Evolutionary conservation across 2,113 vertebrate species (phyloP), one percentile per base, ranked within the genome.

Genomic region (Abramis brama): DNA sequence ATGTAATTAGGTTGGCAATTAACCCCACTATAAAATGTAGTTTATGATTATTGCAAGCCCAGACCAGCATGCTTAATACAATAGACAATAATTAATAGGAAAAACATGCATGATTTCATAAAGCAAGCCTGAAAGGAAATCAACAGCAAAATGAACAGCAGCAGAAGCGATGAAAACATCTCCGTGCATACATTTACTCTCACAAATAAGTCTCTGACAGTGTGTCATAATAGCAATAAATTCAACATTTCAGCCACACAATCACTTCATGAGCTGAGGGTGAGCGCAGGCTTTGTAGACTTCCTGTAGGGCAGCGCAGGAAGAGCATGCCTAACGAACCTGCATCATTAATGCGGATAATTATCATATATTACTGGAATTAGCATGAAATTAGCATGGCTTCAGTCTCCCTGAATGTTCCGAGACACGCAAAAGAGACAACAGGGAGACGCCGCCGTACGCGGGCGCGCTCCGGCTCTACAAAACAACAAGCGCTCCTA

Each of bases 371-470:
- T 86, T 86, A 82, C 79, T 75, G 23, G 57, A 86, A 86, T 86
- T 86, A 82, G 85, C 79, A 86, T 86, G 70, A 76, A 74, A 86
- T 86, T 86, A 82, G 79, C 85, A 86, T 82, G 68, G 47, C 85
- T 86, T 45, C 77, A 25, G 77, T 71, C 66, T 66, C 68, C 66
- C 77, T 86, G 50, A 71, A 86, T 33, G 78, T 45, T 62, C 17
- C 50, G 77, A 86, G 33, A 86, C 64, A 9, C 23, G n/a, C 25
- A 73, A 57, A 43, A 81, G 68, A 79, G 25, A 79, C 30, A 80
- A 85, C 76, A 13, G 21, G 76, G 60, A 79, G 73, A 85, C 62
- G 15, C 27, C 66, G 68, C 52, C 43, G 57, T 27, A 84, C 43
- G 45, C 36, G 30, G 76, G 52, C 25, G 13, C 64, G 60, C 66